Evolutionary conservation across 1,140 invertebrate genomes (phyloP), one percentile per base, ranked within the genome.

Genomic region (Drosophila teissieri): DNA sequence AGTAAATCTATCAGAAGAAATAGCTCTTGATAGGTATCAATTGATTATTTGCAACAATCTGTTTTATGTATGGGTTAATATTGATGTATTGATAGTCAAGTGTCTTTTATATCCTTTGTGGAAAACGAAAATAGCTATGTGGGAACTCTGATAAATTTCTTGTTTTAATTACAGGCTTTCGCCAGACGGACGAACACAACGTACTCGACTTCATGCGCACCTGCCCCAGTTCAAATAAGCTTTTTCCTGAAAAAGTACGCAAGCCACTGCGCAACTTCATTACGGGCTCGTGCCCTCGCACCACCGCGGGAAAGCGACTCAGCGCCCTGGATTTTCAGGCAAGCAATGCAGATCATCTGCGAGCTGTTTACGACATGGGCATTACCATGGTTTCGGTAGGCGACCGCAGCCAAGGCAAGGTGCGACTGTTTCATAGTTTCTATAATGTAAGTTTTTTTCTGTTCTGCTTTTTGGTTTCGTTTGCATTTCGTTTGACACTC

Each of bases 341-440:
- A 52, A 96, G 95, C 73, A 98, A 99, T 93, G 94, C 95, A n/a
- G 96, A 98, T 46, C 98, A 99, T 93, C 93, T 99, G 73, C 95
- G 95, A 91, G 94, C 97, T 55, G 94, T 99, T 52, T 95, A 95
- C 72, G 95, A 97, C 91, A 99, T 99, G 98, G 98, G 98, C 49
- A 99, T 99, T 78, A 96, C 96, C 51, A 96, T 99, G 65, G 93
- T 98, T 53, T 97, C 96, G 0, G 93, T 98, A 85, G 94, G 95
- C 31, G 98, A 99, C 93, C 82, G 82, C 48, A 86, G 79, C 60
- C 82, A 86, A 88, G 98, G 98, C 42, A 93, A 97, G 51, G 95
- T 99, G 42, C 97, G 99, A 92, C 93, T 99, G 19, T 94, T 98
- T 14, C 98, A 99, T 90, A 96, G 95, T 56, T 96, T 96, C 90